phyloP scores from a whole-genome alignment of 1,140 invertebrate species.

The Polypedilum vanderplanki region DNA sequence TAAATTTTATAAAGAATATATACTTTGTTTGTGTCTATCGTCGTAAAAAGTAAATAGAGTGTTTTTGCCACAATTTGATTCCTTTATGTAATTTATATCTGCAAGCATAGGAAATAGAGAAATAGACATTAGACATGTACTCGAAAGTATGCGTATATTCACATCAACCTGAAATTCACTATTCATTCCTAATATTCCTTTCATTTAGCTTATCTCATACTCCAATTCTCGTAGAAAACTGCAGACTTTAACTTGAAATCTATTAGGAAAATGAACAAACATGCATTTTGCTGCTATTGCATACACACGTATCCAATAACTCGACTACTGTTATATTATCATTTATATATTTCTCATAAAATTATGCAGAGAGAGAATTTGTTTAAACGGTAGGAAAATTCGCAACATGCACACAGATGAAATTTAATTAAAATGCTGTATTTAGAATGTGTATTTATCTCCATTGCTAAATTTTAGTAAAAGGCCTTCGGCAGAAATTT shows the following conservation, averaged over 20 bases:
- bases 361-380: background rate
- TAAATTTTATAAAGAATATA: too few species aligned
- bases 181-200: too few species aligned
- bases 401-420: constrained; percentile 16
- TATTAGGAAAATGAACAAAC: constrained; percentile 3
- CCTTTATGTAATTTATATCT: too few species aligned
- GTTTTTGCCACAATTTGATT: too few species aligned
- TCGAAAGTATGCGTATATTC: too few species aligned
- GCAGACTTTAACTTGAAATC: background rate
- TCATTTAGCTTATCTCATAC: too few species aligned
- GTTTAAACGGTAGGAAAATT: constrained; percentile 2
- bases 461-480: background rate
- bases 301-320: background rate
- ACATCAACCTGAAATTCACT: too few species aligned
- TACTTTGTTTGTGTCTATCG: too few species aligned
- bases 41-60: too few species aligned
- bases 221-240: background rate
- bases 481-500: background rate
- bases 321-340: background rate
- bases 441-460: background rate
- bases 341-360: background rate
- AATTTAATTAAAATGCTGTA: constrained; percentile 15
- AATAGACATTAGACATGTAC: too few species aligned
- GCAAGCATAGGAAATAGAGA: too few species aligned
- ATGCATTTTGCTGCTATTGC: background rate